Evolutionary conservation across 2,113 vertebrate species (phyloP).

Genomic region (Tupaia chinensis): DNA sequence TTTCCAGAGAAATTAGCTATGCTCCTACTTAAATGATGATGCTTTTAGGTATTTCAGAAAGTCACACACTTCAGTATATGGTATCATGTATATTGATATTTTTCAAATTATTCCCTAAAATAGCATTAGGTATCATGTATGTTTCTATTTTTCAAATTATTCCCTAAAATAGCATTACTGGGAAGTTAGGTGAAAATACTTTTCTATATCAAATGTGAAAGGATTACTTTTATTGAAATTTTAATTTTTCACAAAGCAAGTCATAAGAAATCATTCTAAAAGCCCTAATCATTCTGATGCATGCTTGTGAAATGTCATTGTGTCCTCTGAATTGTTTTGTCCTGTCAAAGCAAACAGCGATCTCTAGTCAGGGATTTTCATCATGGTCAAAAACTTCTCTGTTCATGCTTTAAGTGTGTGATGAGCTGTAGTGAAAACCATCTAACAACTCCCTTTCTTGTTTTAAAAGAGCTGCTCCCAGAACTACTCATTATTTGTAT

Average conservation of each 20-base stretch:
- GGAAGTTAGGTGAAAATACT: neutral
- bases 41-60: neutral
- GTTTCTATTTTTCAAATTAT: neutral
- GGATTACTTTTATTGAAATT: neutral
- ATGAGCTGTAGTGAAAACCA: neutral
- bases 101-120: neutral
- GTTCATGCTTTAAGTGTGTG: neutral
- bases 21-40: neutral
- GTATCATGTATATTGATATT: neutral
- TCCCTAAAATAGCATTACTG: neutral
- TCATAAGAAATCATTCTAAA: slow-evolving; percentile 14
- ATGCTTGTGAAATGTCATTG: neutral
- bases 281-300: slow-evolving; percentile 17
- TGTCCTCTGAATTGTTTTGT: neutral
- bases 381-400: slow-evolving; percentile 1
- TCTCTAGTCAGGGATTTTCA: slow-evolving; percentile 35
- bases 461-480: neutral
- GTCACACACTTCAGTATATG: neutral
- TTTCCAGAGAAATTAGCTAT: neutral
- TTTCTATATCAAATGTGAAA: slow-evolving; percentile 2
- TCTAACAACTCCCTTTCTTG: neutral
- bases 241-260: neutral
- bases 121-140: neutral
- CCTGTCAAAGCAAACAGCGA: neutral
- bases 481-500: neutral